Conservation (phyloP, 1,140 invertebrate genomes). For the Tetramorium alpestre region DNA sequence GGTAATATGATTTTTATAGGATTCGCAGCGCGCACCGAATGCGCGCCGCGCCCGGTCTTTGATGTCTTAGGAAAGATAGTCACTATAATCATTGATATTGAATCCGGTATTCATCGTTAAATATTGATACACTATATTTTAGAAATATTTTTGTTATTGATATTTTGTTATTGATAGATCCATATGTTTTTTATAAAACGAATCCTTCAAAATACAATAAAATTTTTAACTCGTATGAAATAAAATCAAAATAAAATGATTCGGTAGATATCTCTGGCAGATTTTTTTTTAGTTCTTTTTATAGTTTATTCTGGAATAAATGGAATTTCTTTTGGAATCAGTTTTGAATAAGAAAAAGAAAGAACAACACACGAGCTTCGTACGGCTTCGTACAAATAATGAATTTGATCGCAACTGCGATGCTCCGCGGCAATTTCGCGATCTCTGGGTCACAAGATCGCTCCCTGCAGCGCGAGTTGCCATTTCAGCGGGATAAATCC, state of each 20-base stretch:
- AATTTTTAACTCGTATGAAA: not conserved
- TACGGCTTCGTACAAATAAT: not conserved
- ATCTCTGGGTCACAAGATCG: constrained; percentile 4
- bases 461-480: constrained; percentile 6
- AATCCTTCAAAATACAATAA: not conserved
- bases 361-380: too few relatives aligned
- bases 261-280: not conserved
- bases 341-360: not conserved
- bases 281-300: not conserved
- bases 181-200: not conserved
- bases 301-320: not conserved
- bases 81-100: not conserved
- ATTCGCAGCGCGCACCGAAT: not conserved
- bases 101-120: not conserved
- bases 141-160: not conserved
- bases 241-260: not conserved
- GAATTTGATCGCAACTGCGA: not conserved
- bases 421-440: constrained; percentile 16
- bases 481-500: constrained; percentile 36
- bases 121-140: not conserved
- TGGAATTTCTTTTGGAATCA: not conserved
- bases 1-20: constrained; percentile 43
- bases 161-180: not conserved
- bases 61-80: not conserved
- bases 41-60: not conserved